Evolutionary conservation across 2,113 vertebrate species (phyloP).

Genomic region (Boulengeromyrus knoepffleri): DNA sequence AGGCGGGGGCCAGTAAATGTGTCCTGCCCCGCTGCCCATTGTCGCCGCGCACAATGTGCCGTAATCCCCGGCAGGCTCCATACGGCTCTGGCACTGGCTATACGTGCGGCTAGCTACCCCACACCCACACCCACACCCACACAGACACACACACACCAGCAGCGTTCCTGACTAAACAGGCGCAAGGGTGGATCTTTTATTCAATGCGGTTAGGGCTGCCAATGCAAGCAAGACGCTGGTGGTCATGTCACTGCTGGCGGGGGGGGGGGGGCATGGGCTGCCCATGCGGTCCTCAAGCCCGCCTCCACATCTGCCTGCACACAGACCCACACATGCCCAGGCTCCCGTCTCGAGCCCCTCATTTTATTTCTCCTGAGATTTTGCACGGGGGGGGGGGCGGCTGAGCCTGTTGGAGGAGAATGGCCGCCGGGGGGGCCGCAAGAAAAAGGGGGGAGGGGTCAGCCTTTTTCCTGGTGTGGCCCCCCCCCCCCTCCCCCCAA

Average conservation of each 20-base stretch:
- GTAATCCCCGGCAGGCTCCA: constrained; percentile 71
- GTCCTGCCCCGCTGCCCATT: constrained; percentile 61
- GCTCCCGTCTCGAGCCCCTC: background rate
- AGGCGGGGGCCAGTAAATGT: constrained; percentile 62
- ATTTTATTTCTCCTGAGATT: constrained; percentile 26
- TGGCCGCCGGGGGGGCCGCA: no score
- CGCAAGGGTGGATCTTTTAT: constrained; percentile 69
- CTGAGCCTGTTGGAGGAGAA: constrained; percentile 15
- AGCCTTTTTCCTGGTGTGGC: no score
- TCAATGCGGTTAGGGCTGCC: constrained; percentile 71
- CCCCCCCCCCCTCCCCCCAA: background rate
- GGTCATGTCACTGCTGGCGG: constrained; percentile 43
- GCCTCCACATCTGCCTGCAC: constrained; percentile 28
- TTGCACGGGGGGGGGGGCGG: constrained; percentile 17
- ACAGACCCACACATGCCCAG: constrained; percentile 24
- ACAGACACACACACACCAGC: constrained; percentile 23
- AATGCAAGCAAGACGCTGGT: constrained; percentile 51
- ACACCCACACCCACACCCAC: constrained; percentile 16
- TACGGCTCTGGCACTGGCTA: constrained; percentile 61
- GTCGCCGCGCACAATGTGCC: constrained; percentile 70
- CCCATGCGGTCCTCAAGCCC: constrained; percentile 45
- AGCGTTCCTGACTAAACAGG: constrained; percentile 61
- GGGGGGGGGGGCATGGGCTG: constrained; percentile 23
- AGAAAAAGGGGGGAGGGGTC: no score
- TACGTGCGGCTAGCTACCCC: constrained; percentile 43